Conservation (phyloP, 1,140 invertebrate species). For the Eurosta solidaginis region DNA sequence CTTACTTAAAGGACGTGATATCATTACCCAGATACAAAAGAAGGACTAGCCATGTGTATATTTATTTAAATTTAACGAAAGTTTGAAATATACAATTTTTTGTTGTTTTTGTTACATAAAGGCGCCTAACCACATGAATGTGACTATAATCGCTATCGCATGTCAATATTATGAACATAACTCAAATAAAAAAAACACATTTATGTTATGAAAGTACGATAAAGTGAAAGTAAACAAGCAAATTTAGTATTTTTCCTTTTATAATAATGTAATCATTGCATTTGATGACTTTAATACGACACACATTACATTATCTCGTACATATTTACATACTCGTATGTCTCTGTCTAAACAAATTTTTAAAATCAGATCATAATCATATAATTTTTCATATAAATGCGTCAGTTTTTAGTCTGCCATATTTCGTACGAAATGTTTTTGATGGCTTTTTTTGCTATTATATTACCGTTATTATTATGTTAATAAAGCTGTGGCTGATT, state of each 20-base stretch:
- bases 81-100: no score
- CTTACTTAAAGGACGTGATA: no score
- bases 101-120: no score
- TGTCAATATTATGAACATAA: no score
- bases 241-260: neutral
- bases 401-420: neutral
- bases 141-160: no score
- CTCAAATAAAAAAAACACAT: no score
- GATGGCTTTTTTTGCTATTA: neutral
- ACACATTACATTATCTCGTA: no score
- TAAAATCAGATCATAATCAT: neutral
- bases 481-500: neutral
- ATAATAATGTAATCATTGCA: neutral
- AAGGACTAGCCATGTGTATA: no score
- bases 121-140: no score
- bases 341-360: neutral
- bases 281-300: neutral
- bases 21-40: no score
- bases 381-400: neutral
- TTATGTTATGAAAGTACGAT: neutral
- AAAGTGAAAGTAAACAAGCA: neutral
- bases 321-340: no score
- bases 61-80: no score
- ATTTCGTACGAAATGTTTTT: neutral
- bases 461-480: neutral